These are phyloP conservation scores for Chromis chromis DNA, from an alignment of 2,797 vertebrate genomes.

Conservation along the genomic window DNA sequence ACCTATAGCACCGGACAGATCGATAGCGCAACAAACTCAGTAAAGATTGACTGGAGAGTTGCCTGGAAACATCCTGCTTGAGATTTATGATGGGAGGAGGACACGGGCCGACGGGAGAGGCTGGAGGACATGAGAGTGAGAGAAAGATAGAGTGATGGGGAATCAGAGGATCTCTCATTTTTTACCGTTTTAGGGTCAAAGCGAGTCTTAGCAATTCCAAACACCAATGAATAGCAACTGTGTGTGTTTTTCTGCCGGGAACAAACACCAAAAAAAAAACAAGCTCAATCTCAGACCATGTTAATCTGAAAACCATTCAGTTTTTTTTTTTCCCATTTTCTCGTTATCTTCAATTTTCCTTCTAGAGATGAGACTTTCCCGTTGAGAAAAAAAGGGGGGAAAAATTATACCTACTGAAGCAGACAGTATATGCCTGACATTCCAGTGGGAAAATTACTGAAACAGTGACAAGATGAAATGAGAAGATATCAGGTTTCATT, in stretches of 20 bases:
- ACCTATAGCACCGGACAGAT: slow-evolving; percentile 76
- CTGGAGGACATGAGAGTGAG: slow-evolving; percentile 37
- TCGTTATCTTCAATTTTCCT: slow-evolving; percentile 22
- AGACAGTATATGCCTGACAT: slow-evolving; percentile 41
- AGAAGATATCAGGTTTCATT: slow-evolving; percentile 64
- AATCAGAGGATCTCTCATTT: slow-evolving; percentile 16
- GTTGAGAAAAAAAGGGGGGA: slow-evolving; percentile 19
- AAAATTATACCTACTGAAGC: slow-evolving; percentile 4
- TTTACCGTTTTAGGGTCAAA: slow-evolving; percentile 29
- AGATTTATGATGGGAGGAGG: slow-evolving; percentile 71
- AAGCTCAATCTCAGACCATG: neutral
- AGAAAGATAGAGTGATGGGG: slow-evolving; percentile 23
- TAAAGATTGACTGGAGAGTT: slow-evolving; percentile 81
- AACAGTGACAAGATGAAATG: slow-evolving; percentile 64
- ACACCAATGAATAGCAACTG: neutral
- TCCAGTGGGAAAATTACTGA: slow-evolving; percentile 52
- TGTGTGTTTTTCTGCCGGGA: neutral
- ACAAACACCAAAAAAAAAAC: neutral
- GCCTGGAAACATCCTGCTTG: slow-evolving; percentile 66
- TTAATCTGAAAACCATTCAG: slow-evolving; percentile 20
- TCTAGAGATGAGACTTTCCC: slow-evolving; percentile 14
- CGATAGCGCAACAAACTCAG: slow-evolving; percentile 79
- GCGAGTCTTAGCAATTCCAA: slow-evolving; percentile 11
- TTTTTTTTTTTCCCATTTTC: neutral
- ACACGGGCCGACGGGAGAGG: slow-evolving; percentile 47